Conservation (phyloP, 2,888 invertebrate genomes). For the Calliphora vomitoria region DNA sequence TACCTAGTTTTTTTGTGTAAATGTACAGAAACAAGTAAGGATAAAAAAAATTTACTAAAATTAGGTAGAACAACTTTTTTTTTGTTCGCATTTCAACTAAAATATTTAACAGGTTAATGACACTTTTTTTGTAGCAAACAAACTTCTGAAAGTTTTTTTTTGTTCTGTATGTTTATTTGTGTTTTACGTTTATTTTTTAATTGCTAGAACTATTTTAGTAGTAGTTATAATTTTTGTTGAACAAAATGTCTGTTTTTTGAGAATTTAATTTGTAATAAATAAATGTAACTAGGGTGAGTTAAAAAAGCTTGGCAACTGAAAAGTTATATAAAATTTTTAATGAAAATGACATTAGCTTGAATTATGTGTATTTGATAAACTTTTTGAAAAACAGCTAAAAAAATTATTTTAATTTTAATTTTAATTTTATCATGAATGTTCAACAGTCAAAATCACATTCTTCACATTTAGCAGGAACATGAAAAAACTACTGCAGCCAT, state of each 20-base stretch:
- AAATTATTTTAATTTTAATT: too few species aligned
- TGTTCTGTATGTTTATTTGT: not conserved
- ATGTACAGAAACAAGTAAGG: conserved; percentile 34
- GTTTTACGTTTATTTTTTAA: conserved; percentile 31
- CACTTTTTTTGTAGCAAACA: conserved; percentile 59
- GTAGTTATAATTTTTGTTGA: conserved; percentile 32
- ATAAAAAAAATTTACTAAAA: conserved; percentile 51
- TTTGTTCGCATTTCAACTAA: conserved; percentile 22
- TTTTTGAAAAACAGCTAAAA: too few species aligned
- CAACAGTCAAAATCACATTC: too few species aligned
- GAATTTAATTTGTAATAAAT: conserved; percentile 29
- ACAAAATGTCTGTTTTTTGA: not conserved
- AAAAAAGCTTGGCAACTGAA: not conserved
- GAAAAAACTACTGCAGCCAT: too few species aligned
- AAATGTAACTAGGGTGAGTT: not conserved
- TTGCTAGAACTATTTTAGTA: conserved; percentile 33
- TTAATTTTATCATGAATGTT: too few species aligned
- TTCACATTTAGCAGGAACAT: too few species aligned
- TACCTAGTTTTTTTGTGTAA: conserved; percentile 14
- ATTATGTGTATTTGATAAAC: too few species aligned
- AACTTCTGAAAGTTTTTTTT: conserved; percentile 53
- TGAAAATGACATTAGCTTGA: too few species aligned
- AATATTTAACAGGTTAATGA: conserved; percentile 73
- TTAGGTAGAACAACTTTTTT: conserved; percentile 49
- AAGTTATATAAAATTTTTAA: not conserved